phyloP scores from a whole-genome alignment of 2,888 invertebrate species.

The Antheraea assamensis region DNA sequence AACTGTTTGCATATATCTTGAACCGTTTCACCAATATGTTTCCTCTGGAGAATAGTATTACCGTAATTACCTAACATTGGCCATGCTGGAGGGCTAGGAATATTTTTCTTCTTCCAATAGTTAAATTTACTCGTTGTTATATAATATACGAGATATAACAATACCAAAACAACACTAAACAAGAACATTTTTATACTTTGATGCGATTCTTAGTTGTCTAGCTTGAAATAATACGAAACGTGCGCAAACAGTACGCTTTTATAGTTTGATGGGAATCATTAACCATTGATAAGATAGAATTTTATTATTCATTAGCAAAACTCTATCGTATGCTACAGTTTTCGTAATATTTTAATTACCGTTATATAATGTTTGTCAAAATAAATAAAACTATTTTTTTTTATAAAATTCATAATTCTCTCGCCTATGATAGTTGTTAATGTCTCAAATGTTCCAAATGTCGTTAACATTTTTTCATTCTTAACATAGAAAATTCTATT shows the following conservation, averaged over 20 bases:
- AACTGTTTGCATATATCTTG: constrained; percentile 32
- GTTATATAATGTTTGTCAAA: too few relatives aligned
- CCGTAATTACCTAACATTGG: constrained; percentile 31
- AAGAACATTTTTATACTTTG: background rate
- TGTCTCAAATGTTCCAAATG: too few relatives aligned
- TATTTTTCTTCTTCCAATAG: constrained; percentile 32
- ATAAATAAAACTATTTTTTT: too few relatives aligned
- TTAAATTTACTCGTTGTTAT: constrained; percentile 25
- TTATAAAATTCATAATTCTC: too few relatives aligned
- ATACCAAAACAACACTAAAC: background rate
- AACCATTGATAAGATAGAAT: background rate
- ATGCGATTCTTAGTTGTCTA: background rate
- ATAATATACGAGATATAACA: constrained; percentile 20
- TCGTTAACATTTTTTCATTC: too few relatives aligned
- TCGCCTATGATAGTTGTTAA: too few relatives aligned
- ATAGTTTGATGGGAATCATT: background rate
- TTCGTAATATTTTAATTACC: too few relatives aligned
- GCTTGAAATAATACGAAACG: background rate
- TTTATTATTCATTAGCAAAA: background rate
- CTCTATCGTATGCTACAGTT: too few relatives aligned
- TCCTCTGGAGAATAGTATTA: constrained; percentile 27
- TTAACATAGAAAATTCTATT: too few relatives aligned
- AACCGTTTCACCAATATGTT: constrained; percentile 24
- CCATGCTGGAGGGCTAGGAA: constrained; percentile 27
- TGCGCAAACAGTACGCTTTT: background rate